Evolutionary conservation across 2,888 invertebrate species (phyloP).

Genomic region (Brenthis ino): DNA sequence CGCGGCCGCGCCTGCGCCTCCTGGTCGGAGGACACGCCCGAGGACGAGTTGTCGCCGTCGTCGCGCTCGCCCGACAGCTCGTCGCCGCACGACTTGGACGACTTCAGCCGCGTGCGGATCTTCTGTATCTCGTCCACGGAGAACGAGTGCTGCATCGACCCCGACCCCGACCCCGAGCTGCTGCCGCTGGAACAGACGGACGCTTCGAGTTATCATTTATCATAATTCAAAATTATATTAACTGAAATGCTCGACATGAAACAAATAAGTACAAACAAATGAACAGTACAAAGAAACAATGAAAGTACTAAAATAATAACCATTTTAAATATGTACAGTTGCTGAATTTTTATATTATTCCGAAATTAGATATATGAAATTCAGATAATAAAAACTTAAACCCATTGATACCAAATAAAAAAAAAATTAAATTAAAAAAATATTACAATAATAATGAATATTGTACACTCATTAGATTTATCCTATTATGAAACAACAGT

Average conservation of each 20-base stretch:
- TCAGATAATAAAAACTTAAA: no score
- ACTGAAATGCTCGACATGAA: not conserved
- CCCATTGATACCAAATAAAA: no score
- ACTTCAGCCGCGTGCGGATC: conserved; percentile 91
- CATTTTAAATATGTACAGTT: no score
- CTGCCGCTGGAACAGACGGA: conserved; percentile 82
- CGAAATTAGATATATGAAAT: no score
- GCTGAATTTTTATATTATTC: no score
- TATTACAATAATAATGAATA: no score
- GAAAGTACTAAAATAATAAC: no score
- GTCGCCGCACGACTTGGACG: conserved; percentile 93
- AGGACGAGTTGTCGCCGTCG: conserved; percentile 94
- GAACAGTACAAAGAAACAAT: no score
- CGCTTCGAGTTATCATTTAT: not conserved
- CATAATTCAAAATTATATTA: not conserved
- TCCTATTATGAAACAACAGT: no score
- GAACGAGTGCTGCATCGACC: conserved; percentile 91
- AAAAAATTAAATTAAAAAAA: no score
- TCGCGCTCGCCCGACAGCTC: conserved; percentile 86
- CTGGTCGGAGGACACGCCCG: conserved; percentile 94
- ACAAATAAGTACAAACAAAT: no score
- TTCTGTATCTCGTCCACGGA: conserved; percentile 95
- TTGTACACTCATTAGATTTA: no score
- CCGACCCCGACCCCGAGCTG: conserved; percentile 88
- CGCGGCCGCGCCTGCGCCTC: conserved; percentile 73